A percentile compares a stretch with the other conserved stretches of the same genome.
These are phyloP conservation scores for Epinephelus coioides DNA, from an alignment of 2,797 vertebrate genomes.

Conservation along the genomic window DNA sequence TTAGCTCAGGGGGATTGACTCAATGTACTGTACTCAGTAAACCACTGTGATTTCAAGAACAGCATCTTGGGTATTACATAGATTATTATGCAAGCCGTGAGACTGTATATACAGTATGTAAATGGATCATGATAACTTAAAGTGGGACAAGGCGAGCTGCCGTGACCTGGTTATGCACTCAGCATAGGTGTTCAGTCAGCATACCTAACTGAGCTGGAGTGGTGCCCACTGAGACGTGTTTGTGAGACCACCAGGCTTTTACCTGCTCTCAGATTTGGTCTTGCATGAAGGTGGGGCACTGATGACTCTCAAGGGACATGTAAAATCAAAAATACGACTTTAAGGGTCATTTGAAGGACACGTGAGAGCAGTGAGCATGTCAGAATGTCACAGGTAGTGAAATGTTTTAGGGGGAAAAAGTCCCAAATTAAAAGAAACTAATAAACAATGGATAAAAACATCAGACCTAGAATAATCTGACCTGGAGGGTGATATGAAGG, in stretches of 20 bases:
- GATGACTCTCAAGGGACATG: neutral
- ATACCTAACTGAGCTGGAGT: slow-evolving; percentile 20
- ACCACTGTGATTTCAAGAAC: slow-evolving; percentile 16
- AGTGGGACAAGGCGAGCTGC: slow-evolving; percentile 20
- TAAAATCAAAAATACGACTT: neutral
- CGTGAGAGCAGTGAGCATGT: neutral
- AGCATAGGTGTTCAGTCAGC: slow-evolving; percentile 25
- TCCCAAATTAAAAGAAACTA: neutral
- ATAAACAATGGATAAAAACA: neutral
- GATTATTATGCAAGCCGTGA: neutral
- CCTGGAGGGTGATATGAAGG: neutral
- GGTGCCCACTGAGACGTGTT: slow-evolving; percentile 3
- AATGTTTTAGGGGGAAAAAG: neutral
- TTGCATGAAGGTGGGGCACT: neutral
- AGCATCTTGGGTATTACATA: neutral
- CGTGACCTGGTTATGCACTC: slow-evolving; percentile 44
- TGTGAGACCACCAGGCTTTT: slow-evolving; percentile 19
- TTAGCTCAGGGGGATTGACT: slow-evolving; percentile 33
- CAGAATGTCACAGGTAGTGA: neutral
- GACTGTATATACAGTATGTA: slow-evolving; percentile 9
- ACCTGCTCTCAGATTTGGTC: slow-evolving; percentile 16
- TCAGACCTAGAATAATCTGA: neutral
- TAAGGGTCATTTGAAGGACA: slow-evolving; percentile 2
- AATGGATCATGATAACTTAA: slow-evolving; percentile 24
- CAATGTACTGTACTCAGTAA: neutral